Base-by-base conservation (phyloP, 1,140 invertebrate genomes). In the Gonatopus flavifemur region DNA sequence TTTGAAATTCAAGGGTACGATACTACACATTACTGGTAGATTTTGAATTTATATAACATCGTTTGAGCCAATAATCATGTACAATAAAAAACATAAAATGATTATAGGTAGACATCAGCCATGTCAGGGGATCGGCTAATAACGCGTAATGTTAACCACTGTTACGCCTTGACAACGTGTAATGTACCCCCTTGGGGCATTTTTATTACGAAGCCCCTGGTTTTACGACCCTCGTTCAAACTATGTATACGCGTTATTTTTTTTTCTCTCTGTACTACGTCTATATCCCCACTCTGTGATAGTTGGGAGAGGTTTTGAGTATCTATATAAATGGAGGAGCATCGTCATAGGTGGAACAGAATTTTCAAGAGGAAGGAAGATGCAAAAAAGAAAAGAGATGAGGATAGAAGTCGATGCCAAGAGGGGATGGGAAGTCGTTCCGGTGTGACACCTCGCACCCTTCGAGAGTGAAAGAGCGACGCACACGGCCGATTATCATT, bases 121-220 rank as follows among this genome's bases (percentile, higher is more conserved):
- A n/a, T n/a, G n/a, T n/a, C n/a, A 69, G 64, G 67, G 68, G 63
- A n/a, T 65, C 67, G 60, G 53, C 70, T 76, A 76, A 74, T 74
- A 70, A 68, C 59, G 53, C 59, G 63, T 70, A 72, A 75, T 72
- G 60, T 49, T 51, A 22, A 62, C 59, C 60, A 59, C 61, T 47
- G 28, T 30, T 32, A 22, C 36, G 20, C 30, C 37, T 37, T n/a
- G n/a, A n/a, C n/a, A n/a, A n/a, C n/a, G n/a, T n/a, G n/a, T n/a
- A n/a, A n/a, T n/a, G n/a, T n/a, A n/a, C n/a, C n/a, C 35, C 25
- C 48, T 42, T 25, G 25, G 21, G 18, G 37, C 38, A 36, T 52
- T 48, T 56, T 52, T 52, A 56, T 56, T 52, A 37, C n/a, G n/a
- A n/a, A n/a, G n/a, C n/a, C 22, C 31, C 13, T 28, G 25, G 4